phyloP scores from a whole-genome alignment of 2,888 invertebrate genomes.

The Isoperla grammatica region DNA sequence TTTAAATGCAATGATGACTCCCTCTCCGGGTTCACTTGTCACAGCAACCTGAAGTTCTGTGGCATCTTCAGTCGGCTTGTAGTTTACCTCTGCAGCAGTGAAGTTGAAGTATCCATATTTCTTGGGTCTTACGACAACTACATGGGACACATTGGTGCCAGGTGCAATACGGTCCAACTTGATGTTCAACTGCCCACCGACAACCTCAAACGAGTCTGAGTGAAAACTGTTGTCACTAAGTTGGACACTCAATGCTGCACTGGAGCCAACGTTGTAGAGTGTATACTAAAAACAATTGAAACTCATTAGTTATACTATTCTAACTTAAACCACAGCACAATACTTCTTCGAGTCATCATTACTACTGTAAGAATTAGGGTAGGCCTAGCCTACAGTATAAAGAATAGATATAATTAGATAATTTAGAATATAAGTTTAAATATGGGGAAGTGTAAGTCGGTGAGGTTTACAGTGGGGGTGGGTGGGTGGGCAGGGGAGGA shows the following conservation, averaged over 20 bases:
- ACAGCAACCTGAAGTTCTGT: constrained; percentile 64
- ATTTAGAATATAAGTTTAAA: background rate
- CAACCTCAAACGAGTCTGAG: constrained; percentile 81
- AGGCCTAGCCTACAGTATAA: no score
- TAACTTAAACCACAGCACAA: no score
- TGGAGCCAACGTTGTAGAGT: constrained; percentile 87
- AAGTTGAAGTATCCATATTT: constrained; percentile 95
- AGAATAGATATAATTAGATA: background rate
- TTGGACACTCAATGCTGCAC: constrained; percentile 83
- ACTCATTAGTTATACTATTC: background rate
- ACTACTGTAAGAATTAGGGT: no score
- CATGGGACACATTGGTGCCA: constrained; percentile 88
- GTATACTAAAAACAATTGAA: constrained; percentile 56
- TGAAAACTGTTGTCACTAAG: constrained; percentile 90
- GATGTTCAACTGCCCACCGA: constrained; percentile 78
- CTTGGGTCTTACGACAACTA: constrained; percentile 84
- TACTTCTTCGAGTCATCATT: no score
- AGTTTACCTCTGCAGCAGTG: constrained; percentile 88
- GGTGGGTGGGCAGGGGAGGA: no score
- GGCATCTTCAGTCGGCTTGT: constrained; percentile 79
- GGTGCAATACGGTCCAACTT: constrained; percentile 87
- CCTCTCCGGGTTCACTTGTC: constrained; percentile 92
- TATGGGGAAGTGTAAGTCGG: no score
- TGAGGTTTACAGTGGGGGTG: no score
- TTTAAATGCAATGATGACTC: constrained; percentile 83